Evolutionary conservation across 2,113 vertebrate species (phyloP).

Genomic region (Myotis lucifugus): DNA sequence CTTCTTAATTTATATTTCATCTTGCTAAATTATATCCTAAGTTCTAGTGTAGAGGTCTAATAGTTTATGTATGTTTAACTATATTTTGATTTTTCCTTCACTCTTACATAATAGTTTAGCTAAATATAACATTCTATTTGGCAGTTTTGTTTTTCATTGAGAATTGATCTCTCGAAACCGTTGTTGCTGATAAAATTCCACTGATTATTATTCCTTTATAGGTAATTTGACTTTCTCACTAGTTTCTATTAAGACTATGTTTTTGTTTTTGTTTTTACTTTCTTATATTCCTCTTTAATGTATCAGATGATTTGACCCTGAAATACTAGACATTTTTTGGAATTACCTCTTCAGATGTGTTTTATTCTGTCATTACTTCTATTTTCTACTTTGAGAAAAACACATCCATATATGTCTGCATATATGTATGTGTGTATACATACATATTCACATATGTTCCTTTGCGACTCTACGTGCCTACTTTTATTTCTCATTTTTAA

Average conservation of each 20-base stretch:
- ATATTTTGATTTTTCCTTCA: neutral
- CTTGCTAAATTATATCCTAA: slow-evolving; percentile 5
- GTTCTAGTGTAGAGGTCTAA: neutral
- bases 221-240: neutral
- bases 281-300: neutral
- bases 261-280: neutral
- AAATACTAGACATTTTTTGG: neutral
- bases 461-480: neutral
- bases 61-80: neutral
- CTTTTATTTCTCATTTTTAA: neutral
- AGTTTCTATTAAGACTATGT: neutral
- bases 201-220: neutral
- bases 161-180: neutral
- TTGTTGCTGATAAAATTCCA: neutral
- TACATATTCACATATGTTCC: neutral
- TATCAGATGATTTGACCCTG: neutral
- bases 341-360: neutral
- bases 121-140: neutral
- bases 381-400: neutral
- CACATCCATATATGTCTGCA: neutral
- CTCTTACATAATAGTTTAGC: neutral
- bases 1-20: neutral
- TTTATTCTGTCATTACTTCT: neutral
- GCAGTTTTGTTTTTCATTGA: neutral
- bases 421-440: neutral